A percentile compares a stretch with the other conserved stretches of the same genome.
These are phyloP conservation scores for Onychomys torridus DNA, from an alignment of 2,797 vertebrate species.

Conservation along the genomic window DNA sequence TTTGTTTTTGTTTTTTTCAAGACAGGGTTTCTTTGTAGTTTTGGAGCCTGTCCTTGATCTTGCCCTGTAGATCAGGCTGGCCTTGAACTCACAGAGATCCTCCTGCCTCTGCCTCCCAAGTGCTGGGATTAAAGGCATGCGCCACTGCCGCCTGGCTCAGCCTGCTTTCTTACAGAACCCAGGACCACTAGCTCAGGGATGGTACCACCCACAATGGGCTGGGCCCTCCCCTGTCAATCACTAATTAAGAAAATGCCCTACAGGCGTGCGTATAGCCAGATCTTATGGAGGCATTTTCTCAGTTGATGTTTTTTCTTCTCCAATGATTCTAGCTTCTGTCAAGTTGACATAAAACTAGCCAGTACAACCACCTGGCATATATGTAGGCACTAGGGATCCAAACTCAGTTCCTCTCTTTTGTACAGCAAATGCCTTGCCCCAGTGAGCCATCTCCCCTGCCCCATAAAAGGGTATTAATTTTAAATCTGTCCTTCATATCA, in stretches of 20 bases:
- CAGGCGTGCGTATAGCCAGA: neutral
- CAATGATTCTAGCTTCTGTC: neutral
- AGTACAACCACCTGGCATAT: neutral
- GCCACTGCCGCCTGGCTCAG: too few relatives aligned
- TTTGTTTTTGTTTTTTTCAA: too few relatives aligned
- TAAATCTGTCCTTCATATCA: constrained; percentile 26
- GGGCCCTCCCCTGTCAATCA: neutral
- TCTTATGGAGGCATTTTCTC: neutral
- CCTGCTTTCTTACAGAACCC: neutral
- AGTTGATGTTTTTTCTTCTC: neutral
- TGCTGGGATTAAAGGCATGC: too few relatives aligned
- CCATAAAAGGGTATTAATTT: constrained; percentile 39
- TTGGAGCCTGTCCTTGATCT: too few relatives aligned
- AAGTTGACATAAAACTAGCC: neutral
- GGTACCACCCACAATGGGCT: neutral
- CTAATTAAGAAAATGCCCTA: neutral
- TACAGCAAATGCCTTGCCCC: neutral
- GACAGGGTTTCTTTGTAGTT: too few relatives aligned
- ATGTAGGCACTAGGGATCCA: neutral
- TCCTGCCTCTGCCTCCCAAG: too few relatives aligned
- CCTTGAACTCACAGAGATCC: too few relatives aligned
- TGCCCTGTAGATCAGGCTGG: too few relatives aligned
- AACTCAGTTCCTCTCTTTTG: neutral
- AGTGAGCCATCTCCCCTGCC: neutral
- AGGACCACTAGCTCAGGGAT: neutral